phyloP scores from a whole-genome alignment of 2,797 vertebrate genomes.

The Brotula barbata region DNA sequence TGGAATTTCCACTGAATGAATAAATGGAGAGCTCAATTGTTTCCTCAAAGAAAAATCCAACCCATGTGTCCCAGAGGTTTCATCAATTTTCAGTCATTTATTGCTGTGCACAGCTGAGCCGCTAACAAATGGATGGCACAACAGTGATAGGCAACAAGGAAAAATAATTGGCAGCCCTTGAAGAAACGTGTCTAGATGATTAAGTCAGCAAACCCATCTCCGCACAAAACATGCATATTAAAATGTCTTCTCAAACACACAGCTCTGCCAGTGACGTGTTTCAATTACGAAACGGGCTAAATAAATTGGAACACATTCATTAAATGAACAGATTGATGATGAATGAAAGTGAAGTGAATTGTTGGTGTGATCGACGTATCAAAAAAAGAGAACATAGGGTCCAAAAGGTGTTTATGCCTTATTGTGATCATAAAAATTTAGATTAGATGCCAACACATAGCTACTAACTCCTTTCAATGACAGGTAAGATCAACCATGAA shows the following conservation, averaged over 20 bases:
- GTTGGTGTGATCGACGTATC: too few species aligned
- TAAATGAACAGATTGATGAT: too few species aligned
- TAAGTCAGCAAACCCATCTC: constrained; percentile 44
- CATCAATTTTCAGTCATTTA: constrained; percentile 42
- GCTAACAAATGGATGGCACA: constrained; percentile 33
- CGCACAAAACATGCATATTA: too few species aligned
- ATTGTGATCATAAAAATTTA: too few species aligned
- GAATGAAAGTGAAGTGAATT: background rate
- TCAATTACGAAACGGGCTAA: constrained; percentile 3
- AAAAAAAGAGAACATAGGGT: too few species aligned
- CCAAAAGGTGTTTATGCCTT: too few species aligned
- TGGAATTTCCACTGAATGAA: constrained; percentile 23
- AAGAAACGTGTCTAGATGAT: constrained; percentile 40
- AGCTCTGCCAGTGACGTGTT: background rate
- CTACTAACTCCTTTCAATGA: too few species aligned
- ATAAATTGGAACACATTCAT: constrained; percentile 7
- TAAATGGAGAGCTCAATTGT: constrained; percentile 17
- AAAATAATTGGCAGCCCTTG: constrained; percentile 34
- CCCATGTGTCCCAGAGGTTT: constrained; percentile 26
- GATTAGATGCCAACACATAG: too few species aligned
- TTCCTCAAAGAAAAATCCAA: constrained; percentile 35
- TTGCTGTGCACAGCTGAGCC: constrained; percentile 35
- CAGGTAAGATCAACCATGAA: too few species aligned
- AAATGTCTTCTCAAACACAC: background rate
- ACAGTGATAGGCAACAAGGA: constrained; percentile 21